Percentiles rank a stretch among this genome's conserved stretches.
phyloP scores from a whole-genome alignment of 2,113 vertebrate genomes.

The Hirundichthys speculiger region DNA sequence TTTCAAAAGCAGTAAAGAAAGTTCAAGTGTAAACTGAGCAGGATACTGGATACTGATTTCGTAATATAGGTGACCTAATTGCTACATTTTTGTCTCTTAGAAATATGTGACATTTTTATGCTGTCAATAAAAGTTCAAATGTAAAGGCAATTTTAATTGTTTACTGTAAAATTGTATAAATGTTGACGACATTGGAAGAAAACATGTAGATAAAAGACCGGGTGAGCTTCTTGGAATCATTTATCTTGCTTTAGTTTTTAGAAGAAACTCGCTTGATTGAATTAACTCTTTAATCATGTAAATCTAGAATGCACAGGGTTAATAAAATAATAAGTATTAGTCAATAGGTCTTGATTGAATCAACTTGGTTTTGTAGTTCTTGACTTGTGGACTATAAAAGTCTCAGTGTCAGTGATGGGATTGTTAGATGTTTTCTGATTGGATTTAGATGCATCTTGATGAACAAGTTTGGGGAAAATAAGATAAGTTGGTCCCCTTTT shows the following conservation, averaged over 20 bases:
- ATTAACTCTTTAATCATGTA: neutral
- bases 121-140: neutral
- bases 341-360: neutral
- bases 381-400: neutral
- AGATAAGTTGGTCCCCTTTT: neutral
- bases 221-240: neutral
- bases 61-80: too few species aligned
- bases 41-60: too few species aligned
- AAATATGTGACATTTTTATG: neutral
- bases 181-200: neutral
- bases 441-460: neutral
- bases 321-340: conserved; percentile 4
- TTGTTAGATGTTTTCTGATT: conserved; percentile 6
- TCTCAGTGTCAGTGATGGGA: neutral
- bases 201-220: too few species aligned
- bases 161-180: too few species aligned
- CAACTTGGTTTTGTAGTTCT: neutral
- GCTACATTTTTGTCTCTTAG: too few species aligned
- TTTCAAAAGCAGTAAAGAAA: neutral
- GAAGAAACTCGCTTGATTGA: neutral
- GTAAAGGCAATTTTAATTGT: neutral
- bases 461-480: neutral
- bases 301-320: neutral
- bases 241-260: neutral
- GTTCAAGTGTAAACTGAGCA: too few species aligned